These are phyloP conservation scores for Bufo bufo DNA, from an alignment of 2,113 vertebrate species.

Conservation along the genomic window DNA sequence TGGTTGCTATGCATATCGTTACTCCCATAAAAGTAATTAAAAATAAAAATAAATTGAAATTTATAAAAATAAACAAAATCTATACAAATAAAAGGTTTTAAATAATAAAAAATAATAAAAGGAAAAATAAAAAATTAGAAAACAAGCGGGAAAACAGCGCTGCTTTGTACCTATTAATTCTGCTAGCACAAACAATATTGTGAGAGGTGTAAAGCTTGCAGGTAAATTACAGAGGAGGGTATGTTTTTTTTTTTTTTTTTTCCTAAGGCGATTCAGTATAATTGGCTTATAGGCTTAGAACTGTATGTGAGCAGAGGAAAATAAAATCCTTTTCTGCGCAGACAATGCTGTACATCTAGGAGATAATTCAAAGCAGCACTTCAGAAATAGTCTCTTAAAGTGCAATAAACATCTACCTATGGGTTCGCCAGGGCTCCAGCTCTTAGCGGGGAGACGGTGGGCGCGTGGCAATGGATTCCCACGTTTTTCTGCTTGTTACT, in stretches of 20 bases:
- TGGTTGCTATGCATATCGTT: too few relatives aligned
- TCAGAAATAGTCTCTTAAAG: conserved; percentile 31
- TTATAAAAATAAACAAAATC: too few relatives aligned
- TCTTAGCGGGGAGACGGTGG: not conserved
- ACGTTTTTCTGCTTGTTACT: not conserved
- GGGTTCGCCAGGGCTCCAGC: not conserved
- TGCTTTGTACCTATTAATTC: conserved; percentile 7
- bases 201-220: conserved; percentile 20
- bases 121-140: not conserved
- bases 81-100: conserved; percentile 60
- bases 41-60: too few relatives aligned
- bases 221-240: conserved; percentile 49
- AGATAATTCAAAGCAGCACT: conserved; percentile 40
- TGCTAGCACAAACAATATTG: not conserved
- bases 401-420: conserved; percentile 12
- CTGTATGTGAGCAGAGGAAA: conserved; percentile 31
- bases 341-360: conserved; percentile 6
- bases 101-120: not conserved
- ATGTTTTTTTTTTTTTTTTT: not conserved
- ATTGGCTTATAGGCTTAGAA: conserved; percentile 52
- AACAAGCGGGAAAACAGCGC: not conserved
- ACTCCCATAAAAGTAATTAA: too few relatives aligned
- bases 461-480: not conserved
- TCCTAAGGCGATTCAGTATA: conserved; percentile 32
- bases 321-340: conserved; percentile 2